Evolutionary conservation across 2,888 invertebrate genomes (phyloP).

Genomic region (Limulus polyphemus): DNA sequence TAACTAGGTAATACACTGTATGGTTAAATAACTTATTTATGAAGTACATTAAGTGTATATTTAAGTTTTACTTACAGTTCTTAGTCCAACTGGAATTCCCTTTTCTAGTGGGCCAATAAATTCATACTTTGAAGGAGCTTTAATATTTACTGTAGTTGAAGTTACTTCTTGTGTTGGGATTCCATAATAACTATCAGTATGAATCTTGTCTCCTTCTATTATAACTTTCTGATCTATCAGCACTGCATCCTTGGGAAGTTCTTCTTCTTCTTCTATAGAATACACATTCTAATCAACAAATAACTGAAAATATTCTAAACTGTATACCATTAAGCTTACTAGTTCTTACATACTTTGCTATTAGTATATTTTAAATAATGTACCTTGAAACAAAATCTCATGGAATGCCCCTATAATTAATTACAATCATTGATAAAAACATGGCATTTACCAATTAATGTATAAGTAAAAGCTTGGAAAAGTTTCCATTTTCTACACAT

Average conservation of each 20-base stretch:
- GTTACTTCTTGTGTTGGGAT: slow-evolving; percentile 26
- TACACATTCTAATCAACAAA: background rate
- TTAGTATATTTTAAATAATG: too few species aligned
- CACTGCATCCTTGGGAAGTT: slow-evolving; percentile 35
- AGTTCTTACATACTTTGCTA: too few species aligned
- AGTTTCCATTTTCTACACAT: too few species aligned
- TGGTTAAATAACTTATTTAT: too few species aligned
- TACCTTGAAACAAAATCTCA: too few species aligned
- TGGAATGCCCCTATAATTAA: too few species aligned
- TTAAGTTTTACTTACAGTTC: slow-evolving; percentile 16
- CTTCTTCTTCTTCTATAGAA: slow-evolving; percentile 35
- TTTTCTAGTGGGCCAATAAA: slow-evolving; percentile 26
- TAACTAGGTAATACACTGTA: too few species aligned
- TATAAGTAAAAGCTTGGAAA: too few species aligned
- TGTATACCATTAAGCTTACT: too few species aligned
- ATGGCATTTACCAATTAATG: too few species aligned
- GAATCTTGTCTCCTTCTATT: slow-evolving; percentile 32
- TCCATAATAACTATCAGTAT: slow-evolving; percentile 35
- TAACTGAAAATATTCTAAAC: background rate
- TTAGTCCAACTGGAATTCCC: slow-evolving; percentile 22
- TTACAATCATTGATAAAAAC: too few species aligned
- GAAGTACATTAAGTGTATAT: too few species aligned
- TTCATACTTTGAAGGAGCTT: slow-evolving; percentile 25
- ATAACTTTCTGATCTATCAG: slow-evolving; percentile 33
- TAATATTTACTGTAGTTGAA: slow-evolving; percentile 18